Evolutionary conservation across 2,888 invertebrate species (phyloP), one percentile per base, ranked within the genome.

Genomic region (Cephalotes varians): DNA sequence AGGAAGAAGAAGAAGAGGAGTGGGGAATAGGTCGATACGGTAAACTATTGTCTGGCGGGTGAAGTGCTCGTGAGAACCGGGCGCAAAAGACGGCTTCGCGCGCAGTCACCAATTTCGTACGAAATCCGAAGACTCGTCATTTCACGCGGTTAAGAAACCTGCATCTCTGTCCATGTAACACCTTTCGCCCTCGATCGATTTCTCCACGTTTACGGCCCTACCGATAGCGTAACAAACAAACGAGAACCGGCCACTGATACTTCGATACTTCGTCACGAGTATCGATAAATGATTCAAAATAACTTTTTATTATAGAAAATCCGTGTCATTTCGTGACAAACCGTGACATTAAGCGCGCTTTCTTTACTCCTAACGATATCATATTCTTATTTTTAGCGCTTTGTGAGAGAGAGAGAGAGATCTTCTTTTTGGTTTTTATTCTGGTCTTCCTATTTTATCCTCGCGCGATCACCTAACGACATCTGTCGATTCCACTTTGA

Each of bases 31-130:
- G 93, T 93, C 92, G 93, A 93, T 93, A 93, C 92, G 92, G 91
- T 92, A 92, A 92, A 92, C 92, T 93, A 92, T 93, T 93, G 92
- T 93, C 91, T 92, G 90, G 89, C 88, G 91, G 89, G 90, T 90
- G 90, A 91, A 92, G 91, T 90, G 91, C 90, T 92, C 91, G 85
- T 88, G 91, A 92, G 91, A 92, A 91, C 89, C 85, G 86, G 86
- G 87, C 89, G 90, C 89, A 56, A 40, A 90, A 90, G 91, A 91
- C 82, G 84, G 82, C 80, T 88, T 91, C 88, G 88, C 88, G 87
- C 88, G 87, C 89, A 88, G 85, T 83, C 84, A 84, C 86, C 81
- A 77, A 80, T 88, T 74, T 89, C 85, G 86, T 86, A 86, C 84
- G 88, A 85, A 86, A 88, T 86, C 85, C 87, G 71, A 85, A 85